phyloP scores from a whole-genome alignment of 2,797 vertebrate species.

The Sebastes nivosus region DNA sequence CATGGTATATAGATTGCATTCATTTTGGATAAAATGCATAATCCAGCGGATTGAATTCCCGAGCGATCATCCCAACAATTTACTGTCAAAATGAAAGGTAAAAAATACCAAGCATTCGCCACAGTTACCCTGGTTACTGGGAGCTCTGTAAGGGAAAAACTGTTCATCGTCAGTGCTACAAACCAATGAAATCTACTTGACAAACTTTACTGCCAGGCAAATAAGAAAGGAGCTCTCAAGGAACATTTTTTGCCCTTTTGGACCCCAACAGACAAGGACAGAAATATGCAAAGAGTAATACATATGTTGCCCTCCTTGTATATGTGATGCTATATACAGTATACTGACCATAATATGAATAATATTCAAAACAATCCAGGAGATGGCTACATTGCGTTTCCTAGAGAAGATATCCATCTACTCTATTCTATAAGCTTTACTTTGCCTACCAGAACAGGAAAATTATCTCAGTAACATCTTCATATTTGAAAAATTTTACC shows the following conservation, averaged over 20 bases:
- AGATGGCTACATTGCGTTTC: not conserved
- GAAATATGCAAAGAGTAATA: not conserved
- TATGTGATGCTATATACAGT: not conserved
- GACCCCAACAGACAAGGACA: not conserved
- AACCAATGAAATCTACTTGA: conserved; percentile 23
- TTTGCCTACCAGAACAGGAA: not conserved
- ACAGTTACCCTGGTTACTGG: conserved; percentile 37
- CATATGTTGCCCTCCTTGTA: not conserved
- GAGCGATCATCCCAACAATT: not conserved
- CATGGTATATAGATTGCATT: not conserved
- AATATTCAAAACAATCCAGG: not conserved
- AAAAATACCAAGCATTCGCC: not conserved
- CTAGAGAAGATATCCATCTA: not conserved
- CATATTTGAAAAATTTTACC: not conserved
- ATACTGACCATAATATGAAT: not conserved
- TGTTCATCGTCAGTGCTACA: not conserved
- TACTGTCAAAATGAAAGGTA: not conserved
- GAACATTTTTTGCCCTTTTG: not conserved
- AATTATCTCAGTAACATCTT: not conserved
- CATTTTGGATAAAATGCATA: not conserved
- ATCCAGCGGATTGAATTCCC: not conserved
- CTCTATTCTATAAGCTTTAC: not conserved
- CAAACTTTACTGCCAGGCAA: conserved; percentile 8
- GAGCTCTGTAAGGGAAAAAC: conserved; percentile 13
- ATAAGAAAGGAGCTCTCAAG: not conserved